Conservation (phyloP, 2,113 vertebrate species). For the Rhineura floridana region DNA sequence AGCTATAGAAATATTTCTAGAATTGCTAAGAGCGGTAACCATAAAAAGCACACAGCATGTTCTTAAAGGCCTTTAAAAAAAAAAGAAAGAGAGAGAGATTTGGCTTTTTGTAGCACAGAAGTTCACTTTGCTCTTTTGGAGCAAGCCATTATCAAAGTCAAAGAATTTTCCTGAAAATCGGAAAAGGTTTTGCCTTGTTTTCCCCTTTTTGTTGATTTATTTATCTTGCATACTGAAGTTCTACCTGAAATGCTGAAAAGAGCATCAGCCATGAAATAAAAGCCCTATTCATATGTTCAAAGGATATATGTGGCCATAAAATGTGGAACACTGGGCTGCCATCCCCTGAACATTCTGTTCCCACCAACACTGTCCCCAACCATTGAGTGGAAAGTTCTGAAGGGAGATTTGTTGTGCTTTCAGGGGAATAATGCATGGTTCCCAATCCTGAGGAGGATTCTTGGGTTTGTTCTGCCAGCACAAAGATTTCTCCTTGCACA, state of each 20-base stretch:
- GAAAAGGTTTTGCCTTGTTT: accelerated
- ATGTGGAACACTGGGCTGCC: too few relatives aligned
- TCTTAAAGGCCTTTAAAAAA: background rate
- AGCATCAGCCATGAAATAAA: background rate
- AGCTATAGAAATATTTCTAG: constrained; percentile 3
- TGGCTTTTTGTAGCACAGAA: background rate
- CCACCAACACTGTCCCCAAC: too few relatives aligned
- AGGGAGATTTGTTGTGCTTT: too few relatives aligned
- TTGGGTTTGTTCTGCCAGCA: too few relatives aligned
- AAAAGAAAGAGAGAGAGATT: background rate
- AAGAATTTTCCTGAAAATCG: background rate
- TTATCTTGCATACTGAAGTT: background rate
- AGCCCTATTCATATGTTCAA: too few relatives aligned
- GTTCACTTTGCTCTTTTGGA: background rate
- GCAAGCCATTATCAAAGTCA: constrained; percentile 42
- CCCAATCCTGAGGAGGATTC: too few relatives aligned
- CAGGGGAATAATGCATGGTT: too few relatives aligned
- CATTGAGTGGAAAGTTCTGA: too few relatives aligned
- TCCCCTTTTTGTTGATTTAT: background rate
- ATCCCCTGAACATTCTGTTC: too few relatives aligned
- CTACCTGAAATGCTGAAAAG: background rate
- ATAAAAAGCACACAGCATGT: background rate
- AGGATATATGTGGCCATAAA: too few relatives aligned
- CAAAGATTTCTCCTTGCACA: too few relatives aligned
- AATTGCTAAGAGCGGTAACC: constrained; percentile 35